Evolutionary conservation across 2,888 invertebrate species (phyloP).

Genomic region (Merodon equestris): DNA sequence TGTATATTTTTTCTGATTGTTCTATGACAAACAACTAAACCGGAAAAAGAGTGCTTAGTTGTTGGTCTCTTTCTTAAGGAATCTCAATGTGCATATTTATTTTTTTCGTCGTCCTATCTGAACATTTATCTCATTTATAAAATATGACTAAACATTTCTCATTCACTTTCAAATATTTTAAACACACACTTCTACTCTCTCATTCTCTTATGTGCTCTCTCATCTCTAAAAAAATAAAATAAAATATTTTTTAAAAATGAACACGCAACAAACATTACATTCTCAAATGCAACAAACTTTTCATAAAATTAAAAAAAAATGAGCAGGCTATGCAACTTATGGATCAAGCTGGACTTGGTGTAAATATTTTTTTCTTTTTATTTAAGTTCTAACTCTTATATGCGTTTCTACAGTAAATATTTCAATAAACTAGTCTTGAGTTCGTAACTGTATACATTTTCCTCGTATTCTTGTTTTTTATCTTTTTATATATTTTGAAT

Average conservation of each 20-base stretch:
- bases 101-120: conserved; percentile 6
- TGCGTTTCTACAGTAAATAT: too few relatives aligned
- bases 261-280: conserved; percentile 55
- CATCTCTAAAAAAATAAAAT: conserved; percentile 58
- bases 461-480: too few relatives aligned
- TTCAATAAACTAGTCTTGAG: too few relatives aligned
- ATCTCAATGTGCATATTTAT: conserved; percentile 50
- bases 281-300: conserved; percentile 51
- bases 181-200: conserved; percentile 71
- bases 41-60: conserved; percentile 4
- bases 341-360: conserved; percentile 93
- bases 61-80: conserved; percentile 19
- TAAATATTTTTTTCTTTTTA: conserved; percentile 83
- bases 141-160: conserved; percentile 17
- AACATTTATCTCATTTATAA: conserved; percentile 68
- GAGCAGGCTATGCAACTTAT: conserved; percentile 94
- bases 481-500: too few relatives aligned
- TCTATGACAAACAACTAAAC: conserved; percentile 28
- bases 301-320: conserved; percentile 36
- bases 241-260: conserved; percentile 25
- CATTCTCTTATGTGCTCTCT: conserved; percentile 71
- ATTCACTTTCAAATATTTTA: conserved; percentile 63
- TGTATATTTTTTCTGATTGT: conserved; percentile 12
- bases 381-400: conserved; percentile 24
- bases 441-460: too few relatives aligned